Evolutionary conservation across 2,797 vertebrate genomes (phyloP), one percentile per base, ranked within the genome.

Genomic region (Poeciliopsis gracilis): DNA sequence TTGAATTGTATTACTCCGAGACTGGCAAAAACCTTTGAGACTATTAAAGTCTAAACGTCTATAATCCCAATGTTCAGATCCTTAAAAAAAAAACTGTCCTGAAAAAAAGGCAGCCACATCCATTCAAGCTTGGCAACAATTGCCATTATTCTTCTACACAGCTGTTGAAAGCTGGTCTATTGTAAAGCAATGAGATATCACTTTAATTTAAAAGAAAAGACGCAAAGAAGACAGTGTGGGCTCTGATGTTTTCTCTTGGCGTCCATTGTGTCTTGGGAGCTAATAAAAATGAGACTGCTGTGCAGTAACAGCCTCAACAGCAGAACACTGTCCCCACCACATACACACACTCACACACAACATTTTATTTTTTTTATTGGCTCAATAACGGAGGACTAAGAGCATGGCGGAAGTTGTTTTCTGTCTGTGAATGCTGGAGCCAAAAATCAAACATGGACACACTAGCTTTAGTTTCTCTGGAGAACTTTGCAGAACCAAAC

Each of bases 131-230:
- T 76, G 75, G 67, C 84, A 77, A 76, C 67, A 81, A 82, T 88
- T 74, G 33, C 80, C 72, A 87, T 90, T 82, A 90, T 90, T 81
- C 78, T 81, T 89, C 82, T 89, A 79, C 80, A 82, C 75, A 84
- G 84, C 84, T 80, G 88, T 86, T 84, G 77, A 83, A 83, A 88
- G 87, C 78, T 5, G 81, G 67, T 82, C 74, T 83, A 80, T 86
- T 90, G 87, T 87, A 87, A 88, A 75, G 82, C 89, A 90, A 87
- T 93, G 90, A 94, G 91, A 90, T 92, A 92, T 93, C 87, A 87
- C 91, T 93, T 95, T 92, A 90, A 94, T 94, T 94, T 94, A 85
- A 87, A 90, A 87, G 82, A 88, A 83, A 89, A 84, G 84, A 83
- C 91, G 83, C 81, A 73, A 72, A 49, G 77, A 91, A 81, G 85